Percentiles rank a stretch among this genome's conserved stretches.
Evolutionary conservation across 2,888 invertebrate species (phyloP).

Genomic region (Torymus aiolomorphi): DNA sequence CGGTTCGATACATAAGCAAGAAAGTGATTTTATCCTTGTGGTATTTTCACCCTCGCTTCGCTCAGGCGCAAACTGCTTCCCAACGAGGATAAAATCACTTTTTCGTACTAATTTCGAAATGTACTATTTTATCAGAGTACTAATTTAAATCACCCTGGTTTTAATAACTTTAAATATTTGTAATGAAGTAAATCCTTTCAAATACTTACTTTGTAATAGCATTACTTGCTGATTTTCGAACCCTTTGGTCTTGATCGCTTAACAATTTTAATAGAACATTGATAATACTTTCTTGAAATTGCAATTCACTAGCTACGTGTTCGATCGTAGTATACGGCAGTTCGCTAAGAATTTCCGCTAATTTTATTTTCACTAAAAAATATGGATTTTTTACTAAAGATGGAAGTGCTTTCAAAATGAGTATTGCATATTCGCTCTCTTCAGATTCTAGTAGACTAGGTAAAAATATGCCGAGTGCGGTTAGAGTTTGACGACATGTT

Average conservation of each 20-base stretch:
- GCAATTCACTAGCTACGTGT: slow-evolving; percentile 76
- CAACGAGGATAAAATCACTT: too few species aligned
- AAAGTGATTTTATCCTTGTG: too few species aligned
- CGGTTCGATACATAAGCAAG: too few species aligned
- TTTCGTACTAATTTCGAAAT: too few species aligned
- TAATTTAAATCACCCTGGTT: background rate
- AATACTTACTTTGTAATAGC: slow-evolving; percentile 80
- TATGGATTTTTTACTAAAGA: slow-evolving; percentile 84
- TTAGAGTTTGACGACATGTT: slow-evolving; percentile 84
- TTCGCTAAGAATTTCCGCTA: slow-evolving; percentile 80
- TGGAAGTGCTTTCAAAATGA: slow-evolving; percentile 81
- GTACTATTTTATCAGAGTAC: too few species aligned
- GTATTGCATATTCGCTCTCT: slow-evolving; percentile 78
- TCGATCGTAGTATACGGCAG: slow-evolving; percentile 80
- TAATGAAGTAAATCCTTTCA: too few species aligned
- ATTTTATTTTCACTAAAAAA: slow-evolving; percentile 89
- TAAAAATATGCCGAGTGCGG: slow-evolving; percentile 80
- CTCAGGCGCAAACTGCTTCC: too few species aligned
- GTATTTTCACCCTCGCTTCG: too few species aligned
- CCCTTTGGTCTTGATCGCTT: slow-evolving; percentile 86
- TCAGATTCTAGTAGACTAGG: slow-evolving; percentile 80
- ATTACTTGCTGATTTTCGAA: slow-evolving; percentile 83
- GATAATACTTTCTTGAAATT: slow-evolving; percentile 80
- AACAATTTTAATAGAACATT: slow-evolving; percentile 82
- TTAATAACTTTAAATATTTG: slow-evolving; percentile 3